phyloP scores from a whole-genome alignment of 37 sponge, comb jelly and placozoan species.

The Tethya wilhelma region DNA sequence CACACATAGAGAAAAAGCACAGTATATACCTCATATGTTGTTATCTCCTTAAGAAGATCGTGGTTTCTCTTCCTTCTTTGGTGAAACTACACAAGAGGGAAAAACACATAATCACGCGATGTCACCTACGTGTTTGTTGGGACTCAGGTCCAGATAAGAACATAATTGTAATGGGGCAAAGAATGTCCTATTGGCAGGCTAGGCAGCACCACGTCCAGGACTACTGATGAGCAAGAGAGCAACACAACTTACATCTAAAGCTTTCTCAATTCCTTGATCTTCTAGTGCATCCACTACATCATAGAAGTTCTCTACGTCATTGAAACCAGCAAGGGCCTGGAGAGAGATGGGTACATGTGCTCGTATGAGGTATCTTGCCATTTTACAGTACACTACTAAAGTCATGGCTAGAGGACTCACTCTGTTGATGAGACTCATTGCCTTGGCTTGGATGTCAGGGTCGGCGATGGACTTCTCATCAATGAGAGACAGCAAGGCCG shows the following conservation, averaged over 20 bases:
- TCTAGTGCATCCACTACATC: conserved; percentile 90
- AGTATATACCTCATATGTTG: conserved; percentile 67
- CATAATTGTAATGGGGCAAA: not conserved
- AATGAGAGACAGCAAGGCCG: conserved; percentile 43
- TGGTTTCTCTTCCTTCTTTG: conserved; percentile 55
- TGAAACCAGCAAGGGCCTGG: conserved; percentile 81
- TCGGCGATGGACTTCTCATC: conserved; percentile 64
- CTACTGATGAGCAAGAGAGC: too few species aligned
- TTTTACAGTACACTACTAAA: too few species aligned
- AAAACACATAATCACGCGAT: not conserved
- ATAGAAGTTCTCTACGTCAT: conserved; percentile 83
- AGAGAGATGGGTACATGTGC: too few species aligned
- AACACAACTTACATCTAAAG: conserved; percentile 69
- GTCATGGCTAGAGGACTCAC: too few species aligned
- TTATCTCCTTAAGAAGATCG: conserved; percentile 69
- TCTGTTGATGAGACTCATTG: conserved; percentile 81
- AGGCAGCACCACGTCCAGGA: too few species aligned
- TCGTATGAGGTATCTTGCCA: too few species aligned
- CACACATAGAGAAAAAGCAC: not conserved
- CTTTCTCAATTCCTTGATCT: conserved; percentile 76
- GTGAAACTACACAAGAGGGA: conserved; percentile 52
- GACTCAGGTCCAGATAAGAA: not conserved
- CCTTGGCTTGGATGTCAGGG: conserved; percentile 64
- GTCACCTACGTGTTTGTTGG: not conserved
- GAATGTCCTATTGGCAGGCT: too few species aligned